Evolutionary conservation across 1,140 invertebrate species (phyloP), one percentile per base, ranked within the genome.

Genomic region (Tetragonula clypearis): DNA sequence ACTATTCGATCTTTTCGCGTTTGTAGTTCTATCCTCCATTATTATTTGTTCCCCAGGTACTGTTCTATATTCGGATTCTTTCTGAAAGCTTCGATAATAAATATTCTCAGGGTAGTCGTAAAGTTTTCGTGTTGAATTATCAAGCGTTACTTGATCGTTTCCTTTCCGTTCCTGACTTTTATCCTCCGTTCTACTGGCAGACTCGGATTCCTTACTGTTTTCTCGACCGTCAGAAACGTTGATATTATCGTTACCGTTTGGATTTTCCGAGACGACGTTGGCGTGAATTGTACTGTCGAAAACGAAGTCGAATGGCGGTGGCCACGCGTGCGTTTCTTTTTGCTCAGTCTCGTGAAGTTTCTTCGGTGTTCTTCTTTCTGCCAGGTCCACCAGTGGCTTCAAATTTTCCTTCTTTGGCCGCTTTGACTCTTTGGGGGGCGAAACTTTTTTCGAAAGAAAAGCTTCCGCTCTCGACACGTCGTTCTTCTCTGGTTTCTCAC

Each of bases 291-390:
- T 89, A 19, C 89, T 86, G 23, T 93, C 93, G 21, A 90, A 91
- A 5, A 89, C 82, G n/a, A 91, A 91, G 56, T 95, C 93, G 56
- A 93, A 94, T 0, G 93, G 92, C 14, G 92, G 86, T 2, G 94
- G 94, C 86, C 93, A 93, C 1, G 88, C 69, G 30, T 90, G 88
- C 2, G 91, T 5, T 41, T 92, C 90, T 53, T 93, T 94, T 21
- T 49, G 66, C 75, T 93, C 91, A 35, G 91, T 87, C 41, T 93
- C 90, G 26, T 91, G 90, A 12, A 93, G 87, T 2, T 85, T 89
- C n/a, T 85, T 89, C 6, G 85, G 65, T 8, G 55, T 55, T n/a
- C 69, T 49, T 30, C 80, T 86, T 58, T 84, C 69, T 0, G 91
- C 77, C 12, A 84, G 60, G 60, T 87, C 80, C 8, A 79, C n/a